Evolutionary conservation across 2,113 vertebrate genomes (phyloP).

Genomic region (Anoura caudifer): DNA sequence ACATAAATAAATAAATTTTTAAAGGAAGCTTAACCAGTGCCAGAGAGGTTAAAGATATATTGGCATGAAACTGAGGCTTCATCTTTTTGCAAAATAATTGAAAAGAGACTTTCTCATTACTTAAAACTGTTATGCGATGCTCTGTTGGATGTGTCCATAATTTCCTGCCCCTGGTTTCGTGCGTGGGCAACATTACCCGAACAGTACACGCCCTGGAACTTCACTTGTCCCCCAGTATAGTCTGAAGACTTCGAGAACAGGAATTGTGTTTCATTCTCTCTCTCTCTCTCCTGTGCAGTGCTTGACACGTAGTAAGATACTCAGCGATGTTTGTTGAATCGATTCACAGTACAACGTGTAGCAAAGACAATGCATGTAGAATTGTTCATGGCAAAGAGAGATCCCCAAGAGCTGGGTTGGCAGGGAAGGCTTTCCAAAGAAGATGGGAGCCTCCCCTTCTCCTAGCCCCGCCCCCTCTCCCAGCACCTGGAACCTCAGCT

Average conservation of each 20-base stretch:
- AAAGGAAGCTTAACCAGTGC: background rate
- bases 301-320: too few species aligned
- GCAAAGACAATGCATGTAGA: background rate
- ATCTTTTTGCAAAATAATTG: background rate
- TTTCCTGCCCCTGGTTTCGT: background rate
- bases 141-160: background rate
- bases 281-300: too few species aligned
- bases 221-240: background rate
- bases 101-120: background rate
- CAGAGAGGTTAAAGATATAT: background rate
- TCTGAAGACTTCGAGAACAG: background rate
- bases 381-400: background rate
- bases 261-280: background rate
- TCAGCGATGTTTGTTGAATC: background rate
- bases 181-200: background rate
- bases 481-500: background rate
- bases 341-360: background rate
- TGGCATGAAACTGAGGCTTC: background rate
- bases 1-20: background rate
- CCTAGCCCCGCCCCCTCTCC: rapidly evolving
- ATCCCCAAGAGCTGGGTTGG: background rate
- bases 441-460: background rate
- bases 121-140: background rate
- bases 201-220: rapidly evolving
- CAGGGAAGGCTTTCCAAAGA: background rate